Percentiles rank a stretch among this genome's conserved stretches.
These are phyloP conservation scores for Tinamus guttatus DNA, from an alignment of 2,113 vertebrate species.

Conservation along the genomic window DNA sequence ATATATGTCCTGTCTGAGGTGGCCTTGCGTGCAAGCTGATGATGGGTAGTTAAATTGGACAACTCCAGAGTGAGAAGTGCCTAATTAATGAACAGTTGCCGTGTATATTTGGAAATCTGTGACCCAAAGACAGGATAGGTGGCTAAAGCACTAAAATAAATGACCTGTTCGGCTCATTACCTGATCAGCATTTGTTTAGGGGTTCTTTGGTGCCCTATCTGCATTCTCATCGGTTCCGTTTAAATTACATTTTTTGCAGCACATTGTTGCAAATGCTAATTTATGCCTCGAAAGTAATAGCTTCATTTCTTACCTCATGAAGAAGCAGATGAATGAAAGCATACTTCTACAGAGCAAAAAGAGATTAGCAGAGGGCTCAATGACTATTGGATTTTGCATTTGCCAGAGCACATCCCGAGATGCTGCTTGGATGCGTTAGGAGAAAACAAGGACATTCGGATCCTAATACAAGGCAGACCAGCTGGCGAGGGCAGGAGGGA, in stretches of 20 bases:
- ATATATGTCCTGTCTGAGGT: neutral
- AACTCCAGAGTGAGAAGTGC: slow-evolving; percentile 46
- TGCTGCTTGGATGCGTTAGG: slow-evolving; percentile 19
- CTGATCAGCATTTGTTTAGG: slow-evolving; percentile 64
- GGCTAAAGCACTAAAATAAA: slow-evolving; percentile 61
- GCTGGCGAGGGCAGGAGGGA: neutral
- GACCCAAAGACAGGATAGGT: slow-evolving; percentile 57
- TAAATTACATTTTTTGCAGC: slow-evolving; percentile 54
- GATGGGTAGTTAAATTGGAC: slow-evolving; percentile 59
- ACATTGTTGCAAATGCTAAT: slow-evolving; percentile 74
- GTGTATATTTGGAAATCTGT: slow-evolving; percentile 40
- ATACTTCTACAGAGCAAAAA: slow-evolving; percentile 59
- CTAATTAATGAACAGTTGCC: slow-evolving; percentile 64
- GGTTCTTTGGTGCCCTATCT: slow-evolving; percentile 61
- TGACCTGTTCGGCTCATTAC: slow-evolving; percentile 66
- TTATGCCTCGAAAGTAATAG: slow-evolving; percentile 67
- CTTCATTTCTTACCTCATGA: slow-evolving; percentile 70
- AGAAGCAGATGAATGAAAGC: slow-evolving; percentile 69
- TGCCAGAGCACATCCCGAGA: slow-evolving; percentile 43
- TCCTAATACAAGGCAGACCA: neutral
- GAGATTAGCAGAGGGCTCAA: slow-evolving; percentile 57
- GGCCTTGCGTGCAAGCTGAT: neutral
- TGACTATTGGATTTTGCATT: slow-evolving; percentile 63
- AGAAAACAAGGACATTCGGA: slow-evolving; percentile 36
- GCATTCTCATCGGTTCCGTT: slow-evolving; percentile 64